These are phyloP conservation scores for Drosophila chauvacae DNA, from an alignment of 1,140 invertebrate species.

Conservation along the genomic window DNA sequence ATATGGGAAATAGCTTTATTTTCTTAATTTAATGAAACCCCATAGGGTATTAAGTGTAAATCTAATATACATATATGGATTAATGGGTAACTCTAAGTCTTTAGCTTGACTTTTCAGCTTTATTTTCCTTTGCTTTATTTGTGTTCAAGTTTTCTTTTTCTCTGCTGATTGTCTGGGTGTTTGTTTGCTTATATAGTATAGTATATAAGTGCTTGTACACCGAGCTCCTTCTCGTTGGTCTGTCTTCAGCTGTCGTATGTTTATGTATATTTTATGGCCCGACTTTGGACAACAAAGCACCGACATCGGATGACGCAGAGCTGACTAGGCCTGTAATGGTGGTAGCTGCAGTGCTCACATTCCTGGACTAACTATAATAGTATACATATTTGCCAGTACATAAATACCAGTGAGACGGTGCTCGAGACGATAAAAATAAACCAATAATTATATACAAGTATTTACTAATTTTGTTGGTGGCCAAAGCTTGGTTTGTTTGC, in stretches of 20 bases:
- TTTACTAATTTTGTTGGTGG: constrained; percentile 10
- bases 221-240: constrained; percentile 19
- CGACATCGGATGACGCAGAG: constrained; percentile 34
- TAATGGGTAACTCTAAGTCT: neutral
- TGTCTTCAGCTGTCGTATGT: constrained; percentile 27
- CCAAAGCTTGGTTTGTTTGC: constrained; percentile 31
- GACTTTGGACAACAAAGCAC: constrained; percentile 30
- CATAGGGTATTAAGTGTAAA: neutral
- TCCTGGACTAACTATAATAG: constrained; percentile 16
- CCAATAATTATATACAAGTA: constrained; percentile 3
- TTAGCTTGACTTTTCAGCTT: neutral
- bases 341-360: constrained; percentile 24
- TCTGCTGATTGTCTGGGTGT: constrained; percentile 16
- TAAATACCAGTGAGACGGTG: neutral
- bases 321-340: constrained; percentile 14
- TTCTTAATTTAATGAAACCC: neutral
- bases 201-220: neutral
- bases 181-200: neutral
- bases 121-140: constrained; percentile 3
- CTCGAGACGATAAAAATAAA: neutral
- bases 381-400: constrained; percentile 4
- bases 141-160: constrained; percentile 17
- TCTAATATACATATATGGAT: neutral
- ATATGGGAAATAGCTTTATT: neutral
- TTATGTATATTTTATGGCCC: constrained; percentile 39